Evolutionary conservation across 2,797 vertebrate genomes (phyloP), one percentile per base, ranked within the genome.

Genomic region (Peromyscus nudipes): DNA sequence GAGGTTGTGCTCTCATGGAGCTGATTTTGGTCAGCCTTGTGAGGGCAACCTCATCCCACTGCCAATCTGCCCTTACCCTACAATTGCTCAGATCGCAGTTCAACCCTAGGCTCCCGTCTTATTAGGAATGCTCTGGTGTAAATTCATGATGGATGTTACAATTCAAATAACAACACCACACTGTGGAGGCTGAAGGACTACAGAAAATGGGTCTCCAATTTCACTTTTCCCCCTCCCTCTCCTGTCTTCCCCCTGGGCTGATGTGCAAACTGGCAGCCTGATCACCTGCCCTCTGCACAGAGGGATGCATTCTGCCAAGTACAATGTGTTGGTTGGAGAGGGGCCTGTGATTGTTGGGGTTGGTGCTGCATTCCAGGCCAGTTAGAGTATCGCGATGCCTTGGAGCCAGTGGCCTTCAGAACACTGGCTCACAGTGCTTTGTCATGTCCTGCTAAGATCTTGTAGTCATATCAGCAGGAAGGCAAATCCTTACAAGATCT

Each of bases 121-220:
- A n/a, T 29, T 0, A 25, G 0, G 10, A 19, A 29, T 2, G 10
- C 29, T 85, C 71, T 6, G 31, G 34, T 31, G 10, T 12, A 21
- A 65, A 43, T 12, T 43, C 16, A 0, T 10, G 14, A 31, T 31
- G 23, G 40, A 2, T 34, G 52, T 27, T 43, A 52, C 1, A 34
- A 27, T 1, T 52, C 8, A 21, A 29, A 46, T 31, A 91, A 19
- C 4, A 0, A 25, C 55, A 16, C 27, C 10, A 29, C 0, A 10
- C 29, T 1, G 4, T 6, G 1, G 10, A 60, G 43, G 92, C 8
- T 17, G 0, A 4, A 64, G 64, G 43, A 6, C 37, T 1, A 4
- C 1, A 13, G 60, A 43, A 81, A 34, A 34, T 0, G 1, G 0
- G 0, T 12, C 52, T 23, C 0, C 1, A 27, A 3, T 13, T 43